A percentile compares a stretch with the other conserved stretches of the same genome.
Evolutionary conservation across 2,113 vertebrate species (phyloP).

Genomic region (Formicarius rufipectus): DNA sequence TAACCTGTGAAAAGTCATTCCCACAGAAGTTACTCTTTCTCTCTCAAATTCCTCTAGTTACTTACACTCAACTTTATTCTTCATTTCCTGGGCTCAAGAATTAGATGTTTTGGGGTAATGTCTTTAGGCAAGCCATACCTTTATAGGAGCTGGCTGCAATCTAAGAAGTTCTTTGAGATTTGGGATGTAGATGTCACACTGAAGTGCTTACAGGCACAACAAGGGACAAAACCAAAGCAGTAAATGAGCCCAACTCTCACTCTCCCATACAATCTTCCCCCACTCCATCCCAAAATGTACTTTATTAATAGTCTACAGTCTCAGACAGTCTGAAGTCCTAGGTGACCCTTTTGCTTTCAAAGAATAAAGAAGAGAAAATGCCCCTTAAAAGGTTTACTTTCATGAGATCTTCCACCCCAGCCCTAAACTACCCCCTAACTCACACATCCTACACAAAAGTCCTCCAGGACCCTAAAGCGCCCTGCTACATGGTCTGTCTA

Average conservation of each 20-base stretch:
- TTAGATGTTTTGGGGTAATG: background rate
- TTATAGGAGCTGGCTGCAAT: background rate
- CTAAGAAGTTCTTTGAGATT: background rate
- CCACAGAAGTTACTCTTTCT: background rate
- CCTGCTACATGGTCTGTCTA: background rate
- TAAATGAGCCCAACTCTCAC: background rate
- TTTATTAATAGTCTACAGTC: background rate
- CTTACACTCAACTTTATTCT: background rate
- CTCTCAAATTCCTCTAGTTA: background rate
- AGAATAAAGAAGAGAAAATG: background rate
- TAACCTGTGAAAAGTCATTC: background rate
- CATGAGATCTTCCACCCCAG: background rate
- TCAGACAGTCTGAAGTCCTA: background rate
- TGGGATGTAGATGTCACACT: background rate
- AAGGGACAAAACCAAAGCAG: background rate
- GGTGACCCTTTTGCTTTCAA: background rate
- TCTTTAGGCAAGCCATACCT: background rate
- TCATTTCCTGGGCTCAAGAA: background rate
- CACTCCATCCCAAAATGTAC: background rate
- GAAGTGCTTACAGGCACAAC: background rate
- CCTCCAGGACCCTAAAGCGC: background rate
- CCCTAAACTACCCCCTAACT: background rate
- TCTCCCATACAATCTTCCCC: background rate
- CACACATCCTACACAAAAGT: background rate
- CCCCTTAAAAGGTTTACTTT: background rate